Base-by-base conservation (phyloP, 2,888 invertebrate species). In the Drosophila flavopinicola region DNA sequence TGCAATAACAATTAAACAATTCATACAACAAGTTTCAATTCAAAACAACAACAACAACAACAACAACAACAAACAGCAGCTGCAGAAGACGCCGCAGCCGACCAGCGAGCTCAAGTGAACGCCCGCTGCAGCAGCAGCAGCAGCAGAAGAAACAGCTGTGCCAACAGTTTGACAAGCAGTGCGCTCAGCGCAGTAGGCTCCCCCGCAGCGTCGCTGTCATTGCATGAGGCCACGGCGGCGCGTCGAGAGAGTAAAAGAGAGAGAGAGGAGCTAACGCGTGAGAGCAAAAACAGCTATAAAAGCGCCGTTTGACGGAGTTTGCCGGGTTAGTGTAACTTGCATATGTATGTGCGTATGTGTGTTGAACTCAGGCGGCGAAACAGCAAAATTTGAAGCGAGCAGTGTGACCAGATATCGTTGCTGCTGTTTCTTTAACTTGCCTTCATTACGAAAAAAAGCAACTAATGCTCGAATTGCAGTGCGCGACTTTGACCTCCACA, bases 401-500 rank as follows among this genome's bases (percentile, higher is more conserved):
- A 48, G 64, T 71, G 56, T 57, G 56, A 61, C 44, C 69, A 63
- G 56, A 30, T 74, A 15, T 23, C 29, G 44, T 56, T 30, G 37
- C 10, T 29, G 11, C n/a, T n/a, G n/a, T n/a, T n/a, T n/a, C n/a
- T 29, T 30, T 17, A 27, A 33, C 15, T 37, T 4, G 35, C 24
- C 15, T 45, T 24, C 6, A 45, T 27, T 6, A 11, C 33, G 41
- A 54, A 53, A 37, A 57, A 44, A 38, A 42, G 13, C 13, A 42
- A 24, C 30, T 17, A 24, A 38, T 52, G 51, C 56, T 68, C 32
- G 53, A 66, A 60, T 75, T 75, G 66, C 75, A 66, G 20, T 66
- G 49, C 38, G 72, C 76, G 75, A 76, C 64, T 85, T 76, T 82
- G 84, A 84, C 84, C 78, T 85, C 78, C 49, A 66, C 45, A 52